These are phyloP conservation scores for Parazoanthus atlanticus DNA, from an alignment of 92 coral and sea anemone genomes.

Conservation along the genomic window DNA sequence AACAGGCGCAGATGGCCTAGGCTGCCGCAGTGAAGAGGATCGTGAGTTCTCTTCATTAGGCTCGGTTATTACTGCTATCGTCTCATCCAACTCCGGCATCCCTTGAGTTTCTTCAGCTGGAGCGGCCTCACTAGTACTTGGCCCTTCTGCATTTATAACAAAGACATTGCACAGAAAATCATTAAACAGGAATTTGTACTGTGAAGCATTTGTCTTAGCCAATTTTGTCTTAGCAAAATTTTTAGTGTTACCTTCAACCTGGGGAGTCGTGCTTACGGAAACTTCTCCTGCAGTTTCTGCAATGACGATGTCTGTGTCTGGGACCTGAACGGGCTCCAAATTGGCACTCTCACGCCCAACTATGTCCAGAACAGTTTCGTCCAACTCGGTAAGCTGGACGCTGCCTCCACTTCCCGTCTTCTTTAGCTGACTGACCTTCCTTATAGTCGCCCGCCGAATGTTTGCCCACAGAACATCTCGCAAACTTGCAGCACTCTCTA, in stretches of 20 bases:
- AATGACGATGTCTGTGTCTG: conserved; percentile 18
- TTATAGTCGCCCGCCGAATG: conserved; percentile 22
- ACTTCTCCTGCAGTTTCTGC: conserved; percentile 12
- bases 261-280: too few species aligned
- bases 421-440: conserved; percentile 36
- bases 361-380: conserved; percentile 47
- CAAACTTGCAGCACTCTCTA: conserved; percentile 32
- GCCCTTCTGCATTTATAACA: conserved; percentile 25
- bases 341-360: conserved; percentile 47
- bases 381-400: conserved; percentile 38
- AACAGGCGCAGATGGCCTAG: too few species aligned
- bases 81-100: conserved; percentile 20
- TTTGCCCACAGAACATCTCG: conserved; percentile 37
- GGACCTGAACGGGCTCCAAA: conserved; percentile 46
- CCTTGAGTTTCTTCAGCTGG: conserved; percentile 25
- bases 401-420: conserved; percentile 44
- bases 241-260: too few species aligned
- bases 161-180: conserved; percentile 13
- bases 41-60: too few species aligned
- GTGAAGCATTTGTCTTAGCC: too few species aligned
- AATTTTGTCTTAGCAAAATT: too few species aligned
- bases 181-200: not conserved
- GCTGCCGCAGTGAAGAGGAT: too few species aligned
- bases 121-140: conserved; percentile 15
- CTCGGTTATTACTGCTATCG: not conserved